Evolutionary conservation across 2,888 invertebrate species (phyloP), one percentile per base, ranked within the genome.

Genomic region (Agrochola macilenta): DNA sequence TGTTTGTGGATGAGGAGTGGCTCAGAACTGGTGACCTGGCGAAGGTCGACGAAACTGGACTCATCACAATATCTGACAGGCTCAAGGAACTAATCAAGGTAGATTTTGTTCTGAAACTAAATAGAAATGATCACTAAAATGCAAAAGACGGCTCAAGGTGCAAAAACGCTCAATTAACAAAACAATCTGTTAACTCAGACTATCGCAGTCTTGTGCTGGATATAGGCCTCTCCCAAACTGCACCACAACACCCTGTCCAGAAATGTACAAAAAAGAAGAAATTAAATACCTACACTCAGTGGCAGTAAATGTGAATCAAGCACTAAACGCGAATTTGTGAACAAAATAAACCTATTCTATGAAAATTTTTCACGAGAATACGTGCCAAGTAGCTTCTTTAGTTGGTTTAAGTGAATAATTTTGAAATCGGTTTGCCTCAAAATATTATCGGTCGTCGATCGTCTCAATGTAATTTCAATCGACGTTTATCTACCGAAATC

Each of bases 51-150:
- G 97, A 98, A 69, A 95, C 97, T 9, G 97, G 98, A n/a, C 91
- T 93, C 65, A 96, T 98, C 82, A 98, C 97, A 82, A 97, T 99
- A 80, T 97, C 97, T 26, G 98, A 98, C 90, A 97, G 99, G 84
- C 93, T 98, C 63, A 99, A 99, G 91, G 98, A 98, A 92, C 95
- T 99, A 49, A 99, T 99, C 81, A 99, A 99, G 96, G 98, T 95
- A 89, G 2, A 46, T n/a, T 52, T n/a, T 17, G 5, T 54, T 69
- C n/a, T 69, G 20, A 20, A 54, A 54, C 4, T 11, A 23, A 35
- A n/a, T 68, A n/a, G 11, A 11, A 46, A n/a, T 43, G 8, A 26
- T 30, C 2, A 68, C 30, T 30, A 23, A 52, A 23, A 30, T 68
- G 2, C 14, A 23, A 66, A 49, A 30, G 4, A 12, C 8, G 12